Evolutionary conservation across 2,888 invertebrate species (phyloP).

Genomic region (Acheta domesticus): DNA sequence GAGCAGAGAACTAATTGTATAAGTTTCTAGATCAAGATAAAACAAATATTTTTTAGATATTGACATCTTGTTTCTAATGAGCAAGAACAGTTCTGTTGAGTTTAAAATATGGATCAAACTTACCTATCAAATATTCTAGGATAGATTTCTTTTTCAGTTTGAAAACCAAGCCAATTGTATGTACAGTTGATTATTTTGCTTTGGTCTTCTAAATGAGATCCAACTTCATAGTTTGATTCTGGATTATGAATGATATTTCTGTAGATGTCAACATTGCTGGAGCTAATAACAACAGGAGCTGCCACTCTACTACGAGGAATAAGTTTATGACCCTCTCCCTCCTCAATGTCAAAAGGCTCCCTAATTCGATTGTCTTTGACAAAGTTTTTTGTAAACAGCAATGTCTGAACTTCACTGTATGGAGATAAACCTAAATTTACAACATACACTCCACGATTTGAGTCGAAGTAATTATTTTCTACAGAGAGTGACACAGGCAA

Average conservation of each 20-base stretch:
- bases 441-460: conserved; percentile 81
- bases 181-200: conserved; percentile 91
- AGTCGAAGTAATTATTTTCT: conserved; percentile 83
- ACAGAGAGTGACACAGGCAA: conserved; percentile 68
- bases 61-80: background rate
- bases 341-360: conserved; percentile 74
- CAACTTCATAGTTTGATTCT: conserved; percentile 88
- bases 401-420: conserved; percentile 74
- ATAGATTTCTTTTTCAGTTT: conserved; percentile 69
- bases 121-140: conserved; percentile 67
- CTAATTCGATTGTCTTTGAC: conserved; percentile 78
- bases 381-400: conserved; percentile 84
- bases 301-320: conserved; percentile 89
- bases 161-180: conserved; percentile 87
- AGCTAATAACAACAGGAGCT: conserved; percentile 84
- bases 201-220: conserved; percentile 91
- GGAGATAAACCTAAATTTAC: conserved; percentile 84
- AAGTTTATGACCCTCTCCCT: conserved; percentile 64
- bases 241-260: conserved; percentile 91
- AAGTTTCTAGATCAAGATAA: background rate
- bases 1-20: background rate
- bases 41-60: background rate
- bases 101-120: background rate
- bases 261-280: conserved; percentile 78
- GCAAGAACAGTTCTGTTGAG: conserved; percentile 12